phyloP scores from a whole-genome alignment of 1,140 invertebrate species.

The Drosophila erecta region DNA sequence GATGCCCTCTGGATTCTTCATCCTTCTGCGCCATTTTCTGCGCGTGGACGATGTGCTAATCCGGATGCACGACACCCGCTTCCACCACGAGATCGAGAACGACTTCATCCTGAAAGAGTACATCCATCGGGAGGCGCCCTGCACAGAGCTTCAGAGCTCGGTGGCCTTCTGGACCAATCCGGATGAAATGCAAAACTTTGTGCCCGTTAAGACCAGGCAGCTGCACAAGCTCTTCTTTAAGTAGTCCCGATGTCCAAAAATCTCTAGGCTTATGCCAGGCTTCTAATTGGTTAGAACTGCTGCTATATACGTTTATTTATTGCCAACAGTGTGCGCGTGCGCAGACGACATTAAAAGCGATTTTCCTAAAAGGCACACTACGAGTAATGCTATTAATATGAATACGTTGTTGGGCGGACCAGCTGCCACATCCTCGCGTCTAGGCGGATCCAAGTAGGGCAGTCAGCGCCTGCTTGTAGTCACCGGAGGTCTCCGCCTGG shows the following conservation, averaged over 20 bases:
- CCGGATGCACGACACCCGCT: slow-evolving; percentile 95
- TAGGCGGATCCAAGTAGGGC: slow-evolving; percentile 86
- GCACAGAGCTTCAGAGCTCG: slow-evolving; percentile 80
- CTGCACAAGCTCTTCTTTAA: slow-evolving; percentile 85
- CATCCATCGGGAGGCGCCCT: slow-evolving; percentile 90
- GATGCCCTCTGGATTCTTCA: slow-evolving; percentile 97
- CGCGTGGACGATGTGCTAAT: slow-evolving; percentile 97
- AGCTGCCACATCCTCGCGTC: slow-evolving; percentile 1
- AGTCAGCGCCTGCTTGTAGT: slow-evolving; percentile 89
- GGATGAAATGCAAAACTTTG: slow-evolving; percentile 86
- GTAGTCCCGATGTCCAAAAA: slow-evolving; percentile 19
- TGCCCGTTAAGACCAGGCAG: slow-evolving; percentile 85
- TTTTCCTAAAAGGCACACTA: slow-evolving; percentile 55
- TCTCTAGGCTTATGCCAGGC: background rate
- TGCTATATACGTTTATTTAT: slow-evolving; percentile 56
- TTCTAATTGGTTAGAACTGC: slow-evolving; percentile 11
- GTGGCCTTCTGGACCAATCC: slow-evolving; percentile 86
- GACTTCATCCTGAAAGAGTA: slow-evolving; percentile 91
- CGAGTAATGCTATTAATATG: slow-evolving; percentile 44
- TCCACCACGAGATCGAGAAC: slow-evolving; percentile 93
- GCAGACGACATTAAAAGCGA: slow-evolving; percentile 57
- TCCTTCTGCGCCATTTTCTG: slow-evolving; percentile 95
- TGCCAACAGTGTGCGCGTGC: slow-evolving; percentile 54
- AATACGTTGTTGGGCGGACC: slow-evolving; percentile 4
- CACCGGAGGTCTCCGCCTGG: slow-evolving; percentile 90